Percentiles rank a stretch among this genome's conserved stretches.
These are phyloP conservation scores for Kryptolebias ocellatus DNA, from an alignment of 2,797 vertebrate species.

Conservation along the genomic window DNA sequence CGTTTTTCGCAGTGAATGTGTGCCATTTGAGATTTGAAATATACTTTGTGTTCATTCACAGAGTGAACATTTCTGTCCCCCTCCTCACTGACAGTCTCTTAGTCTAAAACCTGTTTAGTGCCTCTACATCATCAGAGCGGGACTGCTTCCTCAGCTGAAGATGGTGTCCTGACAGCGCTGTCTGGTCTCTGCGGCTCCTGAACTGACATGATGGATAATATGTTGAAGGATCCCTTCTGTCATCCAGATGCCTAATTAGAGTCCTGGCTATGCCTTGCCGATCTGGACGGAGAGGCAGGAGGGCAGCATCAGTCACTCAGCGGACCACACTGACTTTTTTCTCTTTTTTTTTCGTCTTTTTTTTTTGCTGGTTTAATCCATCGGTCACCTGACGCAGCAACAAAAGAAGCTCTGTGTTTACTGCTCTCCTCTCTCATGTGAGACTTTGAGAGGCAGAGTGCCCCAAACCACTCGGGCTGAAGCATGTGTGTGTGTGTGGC, in stretches of 20 bases:
- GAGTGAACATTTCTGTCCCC: no score
- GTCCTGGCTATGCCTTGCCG: conserved; percentile 35
- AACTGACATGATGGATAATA: conserved; percentile 60
- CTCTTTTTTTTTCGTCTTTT: background rate
- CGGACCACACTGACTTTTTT: conserved; percentile 37
- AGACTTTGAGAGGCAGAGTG: background rate
- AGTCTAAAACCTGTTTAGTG: background rate
- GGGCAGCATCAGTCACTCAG: conserved; percentile 61
- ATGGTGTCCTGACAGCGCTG: conserved; percentile 26
- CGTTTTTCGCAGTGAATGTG: no score
- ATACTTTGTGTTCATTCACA: no score
- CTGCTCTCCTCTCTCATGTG: conserved; percentile 1
- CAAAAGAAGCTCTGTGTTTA: conserved; percentile 13
- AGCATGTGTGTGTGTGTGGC: background rate
- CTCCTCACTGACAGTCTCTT: no score
- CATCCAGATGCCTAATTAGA: conserved; percentile 69
- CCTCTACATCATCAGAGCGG: conserved; percentile 21
- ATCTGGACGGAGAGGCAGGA: conserved; percentile 37
- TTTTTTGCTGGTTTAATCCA: conserved; percentile 32
- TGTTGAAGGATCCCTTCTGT: conserved; percentile 57
- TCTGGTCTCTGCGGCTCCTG: conserved; percentile 40
- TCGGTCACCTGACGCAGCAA: conserved; percentile 37
- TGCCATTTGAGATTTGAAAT: no score
- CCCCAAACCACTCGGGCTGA: background rate
- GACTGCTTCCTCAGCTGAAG: conserved; percentile 19